These are phyloP conservation scores for Dasysyrphus tricinctus DNA, from an alignment of 2,888 invertebrate species.

Conservation along the genomic window DNA sequence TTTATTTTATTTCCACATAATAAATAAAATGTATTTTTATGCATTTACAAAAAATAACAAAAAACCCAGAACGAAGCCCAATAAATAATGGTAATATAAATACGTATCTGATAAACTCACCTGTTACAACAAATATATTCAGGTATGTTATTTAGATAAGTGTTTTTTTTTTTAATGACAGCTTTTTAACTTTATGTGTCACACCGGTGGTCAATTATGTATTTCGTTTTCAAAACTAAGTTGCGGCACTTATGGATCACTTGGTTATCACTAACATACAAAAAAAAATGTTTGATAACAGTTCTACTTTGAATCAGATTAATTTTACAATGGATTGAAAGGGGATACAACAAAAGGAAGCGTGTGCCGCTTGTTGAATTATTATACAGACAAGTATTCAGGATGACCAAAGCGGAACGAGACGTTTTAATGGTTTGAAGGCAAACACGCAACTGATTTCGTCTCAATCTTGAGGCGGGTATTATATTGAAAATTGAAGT, in stretches of 20 bases:
- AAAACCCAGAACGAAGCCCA: too few species aligned
- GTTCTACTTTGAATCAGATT: not conserved
- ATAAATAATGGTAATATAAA: too few species aligned
- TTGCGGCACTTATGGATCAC: constrained; percentile 7
- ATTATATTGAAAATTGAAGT: constrained; percentile 43
- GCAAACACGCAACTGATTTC: constrained; percentile 64
- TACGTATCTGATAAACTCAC: not conserved
- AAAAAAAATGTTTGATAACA: not conserved
- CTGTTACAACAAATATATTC: not conserved
- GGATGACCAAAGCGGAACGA: constrained; percentile 29
- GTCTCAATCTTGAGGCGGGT: constrained; percentile 44
- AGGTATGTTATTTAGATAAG: not conserved
- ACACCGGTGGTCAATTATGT: not conserved
- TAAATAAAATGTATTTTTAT: too few species aligned
- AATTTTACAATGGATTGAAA: not conserved
- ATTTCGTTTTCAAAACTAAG: not conserved
- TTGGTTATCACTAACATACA: constrained; percentile 1
- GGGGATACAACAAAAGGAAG: constrained; percentile 1
- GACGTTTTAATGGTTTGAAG: constrained; percentile 64
- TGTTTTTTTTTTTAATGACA: not conserved
- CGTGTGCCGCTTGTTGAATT: constrained; percentile 2
- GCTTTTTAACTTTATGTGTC: not conserved
- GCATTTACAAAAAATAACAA: too few species aligned
- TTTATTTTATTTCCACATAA: too few species aligned
- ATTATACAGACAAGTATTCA: constrained; percentile 6